phyloP scores from a whole-genome alignment of 2,888 invertebrate species.

The Monoplex corrugatus region DNA sequence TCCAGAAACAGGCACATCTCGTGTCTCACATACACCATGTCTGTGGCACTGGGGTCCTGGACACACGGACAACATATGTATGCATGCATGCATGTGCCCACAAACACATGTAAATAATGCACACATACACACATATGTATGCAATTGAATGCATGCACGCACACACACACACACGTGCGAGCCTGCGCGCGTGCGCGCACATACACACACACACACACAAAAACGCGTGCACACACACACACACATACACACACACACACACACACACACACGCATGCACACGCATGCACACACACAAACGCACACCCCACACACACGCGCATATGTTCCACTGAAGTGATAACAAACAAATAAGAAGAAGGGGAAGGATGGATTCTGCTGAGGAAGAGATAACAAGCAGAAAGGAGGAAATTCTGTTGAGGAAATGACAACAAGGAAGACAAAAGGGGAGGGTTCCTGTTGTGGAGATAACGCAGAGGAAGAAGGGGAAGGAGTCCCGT shows the following conservation, averaged over 20 bases:
- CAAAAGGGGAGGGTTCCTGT: no score
- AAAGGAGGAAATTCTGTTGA: no score
- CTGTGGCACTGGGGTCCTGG: slow-evolving; percentile 64
- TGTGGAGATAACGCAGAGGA: no score
- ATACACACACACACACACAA: slow-evolving; percentile 10
- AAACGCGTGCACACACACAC: not conserved
- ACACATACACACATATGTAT: not conserved
- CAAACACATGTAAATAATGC: not conserved
- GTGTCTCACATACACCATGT: slow-evolving; percentile 83
- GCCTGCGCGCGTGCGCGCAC: not conserved
- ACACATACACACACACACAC: not conserved
- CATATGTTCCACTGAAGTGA: no score
- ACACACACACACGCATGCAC: not conserved
- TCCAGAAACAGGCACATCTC: slow-evolving; percentile 90
- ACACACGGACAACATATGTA: not conserved
- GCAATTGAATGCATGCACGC: not conserved
- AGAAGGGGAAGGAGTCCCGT: no score
- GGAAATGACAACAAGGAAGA: no score
- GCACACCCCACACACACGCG: no score
- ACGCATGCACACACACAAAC: not conserved
- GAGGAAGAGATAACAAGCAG: no score
- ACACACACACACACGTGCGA: not conserved
- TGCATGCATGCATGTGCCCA: not conserved
- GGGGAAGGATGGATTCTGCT: no score
- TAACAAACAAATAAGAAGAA: no score